Evolutionary conservation across 2,888 invertebrate species (phyloP).

Genomic region (Trichacis sp.): DNA sequence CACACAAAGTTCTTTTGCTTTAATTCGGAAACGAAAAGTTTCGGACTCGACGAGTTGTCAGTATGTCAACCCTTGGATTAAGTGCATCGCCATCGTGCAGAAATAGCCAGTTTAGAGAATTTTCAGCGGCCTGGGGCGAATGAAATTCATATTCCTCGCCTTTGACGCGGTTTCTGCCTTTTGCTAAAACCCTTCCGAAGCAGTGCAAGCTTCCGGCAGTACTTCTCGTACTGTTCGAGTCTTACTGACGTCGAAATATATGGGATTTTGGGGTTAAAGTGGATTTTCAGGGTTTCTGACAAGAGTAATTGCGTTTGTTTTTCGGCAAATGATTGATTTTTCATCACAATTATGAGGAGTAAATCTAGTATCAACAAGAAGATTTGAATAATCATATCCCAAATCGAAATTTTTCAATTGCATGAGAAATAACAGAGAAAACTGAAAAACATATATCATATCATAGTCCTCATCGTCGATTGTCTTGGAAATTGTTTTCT

Average conservation of each 20-base stretch:
- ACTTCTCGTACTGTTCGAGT: slow-evolving; percentile 24
- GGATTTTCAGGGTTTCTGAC: neutral
- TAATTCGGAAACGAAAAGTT: too few relatives aligned
- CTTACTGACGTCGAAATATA: neutral
- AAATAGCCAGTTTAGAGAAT: slow-evolving; percentile 42
- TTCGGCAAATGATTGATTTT: too few relatives aligned
- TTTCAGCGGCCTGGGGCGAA: slow-evolving; percentile 39
- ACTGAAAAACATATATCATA: too few relatives aligned
- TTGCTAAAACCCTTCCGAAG: slow-evolving; percentile 20
- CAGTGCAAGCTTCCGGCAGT: slow-evolving; percentile 21
- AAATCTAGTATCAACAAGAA: too few relatives aligned
- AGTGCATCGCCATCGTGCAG: slow-evolving; percentile 40
- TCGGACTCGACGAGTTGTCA: slow-evolving; percentile 27
- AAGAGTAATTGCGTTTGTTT: too few relatives aligned
- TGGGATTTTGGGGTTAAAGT: neutral
- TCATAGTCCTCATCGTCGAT: too few relatives aligned
- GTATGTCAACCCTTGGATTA: slow-evolving; percentile 20
- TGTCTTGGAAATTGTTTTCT: too few relatives aligned
- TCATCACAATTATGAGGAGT: too few relatives aligned
- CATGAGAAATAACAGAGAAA: too few relatives aligned
- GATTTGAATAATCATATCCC: too few relatives aligned
- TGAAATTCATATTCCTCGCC: slow-evolving; percentile 49
- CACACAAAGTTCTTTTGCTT: too few relatives aligned
- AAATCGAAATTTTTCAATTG: too few relatives aligned
- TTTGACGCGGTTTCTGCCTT: slow-evolving; percentile 48